Conservation (phyloP, 2,888 invertebrate genomes). For the Drosophila anomalata region DNA sequence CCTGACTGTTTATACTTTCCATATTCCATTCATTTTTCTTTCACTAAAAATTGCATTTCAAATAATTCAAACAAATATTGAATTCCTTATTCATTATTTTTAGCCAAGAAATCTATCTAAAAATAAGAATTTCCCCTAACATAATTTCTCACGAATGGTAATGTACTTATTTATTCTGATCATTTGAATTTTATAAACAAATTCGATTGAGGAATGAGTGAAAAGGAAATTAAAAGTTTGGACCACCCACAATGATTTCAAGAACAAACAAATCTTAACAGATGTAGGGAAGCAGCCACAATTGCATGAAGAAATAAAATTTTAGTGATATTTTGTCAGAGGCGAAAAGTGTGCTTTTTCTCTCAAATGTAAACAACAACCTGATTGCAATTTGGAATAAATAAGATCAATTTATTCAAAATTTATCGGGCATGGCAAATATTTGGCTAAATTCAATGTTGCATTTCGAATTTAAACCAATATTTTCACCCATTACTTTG, state of each 20-base stretch:
- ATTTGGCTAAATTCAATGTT: slow-evolving; percentile 1
- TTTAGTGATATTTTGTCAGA: slow-evolving; percentile 41
- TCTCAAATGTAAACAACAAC: neutral
- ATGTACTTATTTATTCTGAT: slow-evolving; percentile 48
- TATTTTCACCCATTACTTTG: slow-evolving; percentile 1
- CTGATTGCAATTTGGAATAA: slow-evolving; percentile 4
- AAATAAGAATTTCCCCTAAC: slow-evolving; percentile 53
- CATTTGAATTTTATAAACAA: slow-evolving; percentile 54
- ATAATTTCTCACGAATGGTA: slow-evolving; percentile 43
- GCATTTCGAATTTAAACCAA: neutral
- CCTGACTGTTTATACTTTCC: too few species aligned
- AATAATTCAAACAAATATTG: neutral
- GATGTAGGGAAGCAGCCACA: slow-evolving; percentile 20
- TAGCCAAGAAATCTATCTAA: slow-evolving; percentile 23
- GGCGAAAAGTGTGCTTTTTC: slow-evolving; percentile 4
- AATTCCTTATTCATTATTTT: slow-evolving; percentile 9
- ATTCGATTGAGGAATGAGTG: slow-evolving; percentile 34
- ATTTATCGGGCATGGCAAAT: neutral
- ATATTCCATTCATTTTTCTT: neutral
- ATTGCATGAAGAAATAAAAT: slow-evolving; percentile 40
- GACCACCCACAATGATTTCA: slow-evolving; percentile 31
- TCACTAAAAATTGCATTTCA: neutral
- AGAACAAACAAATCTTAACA: slow-evolving; percentile 14
- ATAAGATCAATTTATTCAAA: slow-evolving; percentile 1
- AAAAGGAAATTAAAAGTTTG: slow-evolving; percentile 27